Percentiles rank a stretch among this genome's conserved stretches.
Evolutionary conservation across 2,797 vertebrate species (phyloP).

Genomic region (Decapterus maruadsi): DNA sequence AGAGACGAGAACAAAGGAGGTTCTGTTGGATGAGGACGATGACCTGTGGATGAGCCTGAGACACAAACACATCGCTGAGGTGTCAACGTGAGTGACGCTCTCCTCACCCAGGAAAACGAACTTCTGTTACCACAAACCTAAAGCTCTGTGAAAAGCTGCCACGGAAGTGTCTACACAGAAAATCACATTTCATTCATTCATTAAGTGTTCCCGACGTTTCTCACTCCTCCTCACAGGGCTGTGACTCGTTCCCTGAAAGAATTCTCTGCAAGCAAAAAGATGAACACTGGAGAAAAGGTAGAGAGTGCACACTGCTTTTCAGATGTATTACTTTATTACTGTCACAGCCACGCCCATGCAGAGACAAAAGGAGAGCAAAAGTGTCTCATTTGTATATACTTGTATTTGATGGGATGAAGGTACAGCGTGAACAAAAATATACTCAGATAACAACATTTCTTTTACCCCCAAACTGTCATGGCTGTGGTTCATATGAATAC

Average conservation of each 20-base stretch:
- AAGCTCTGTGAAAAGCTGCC: not conserved
- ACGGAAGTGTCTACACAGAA: not conserved
- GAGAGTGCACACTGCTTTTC: conserved; percentile 22
- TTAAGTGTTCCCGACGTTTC: not conserved
- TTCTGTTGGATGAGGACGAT: conserved; percentile 95
- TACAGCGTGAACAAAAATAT: not conserved
- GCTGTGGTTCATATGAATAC: not conserved
- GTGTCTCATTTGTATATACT: not conserved
- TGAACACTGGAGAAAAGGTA: conserved; percentile 99
- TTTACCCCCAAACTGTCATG: not conserved
- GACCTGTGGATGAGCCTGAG: conserved; percentile 95
- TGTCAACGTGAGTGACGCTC: conserved; percentile 92
- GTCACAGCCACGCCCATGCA: conserved; percentile 4
- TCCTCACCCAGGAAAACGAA: not conserved
- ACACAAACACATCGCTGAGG: conserved; percentile 98
- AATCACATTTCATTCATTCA: not conserved
- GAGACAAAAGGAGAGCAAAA: not conserved
- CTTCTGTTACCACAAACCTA: not conserved
- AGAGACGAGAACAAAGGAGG: conserved; percentile 93
- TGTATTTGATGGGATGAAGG: not conserved
- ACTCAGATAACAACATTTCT: not conserved
- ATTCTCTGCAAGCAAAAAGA: conserved; percentile 98
- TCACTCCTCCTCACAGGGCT: conserved; percentile 82
- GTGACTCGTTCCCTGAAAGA: conserved; percentile 98
- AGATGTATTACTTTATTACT: not conserved